Base-by-base conservation (phyloP, 2,113 vertebrate genomes). In the Ophthalmolycus amberensis region DNA sequence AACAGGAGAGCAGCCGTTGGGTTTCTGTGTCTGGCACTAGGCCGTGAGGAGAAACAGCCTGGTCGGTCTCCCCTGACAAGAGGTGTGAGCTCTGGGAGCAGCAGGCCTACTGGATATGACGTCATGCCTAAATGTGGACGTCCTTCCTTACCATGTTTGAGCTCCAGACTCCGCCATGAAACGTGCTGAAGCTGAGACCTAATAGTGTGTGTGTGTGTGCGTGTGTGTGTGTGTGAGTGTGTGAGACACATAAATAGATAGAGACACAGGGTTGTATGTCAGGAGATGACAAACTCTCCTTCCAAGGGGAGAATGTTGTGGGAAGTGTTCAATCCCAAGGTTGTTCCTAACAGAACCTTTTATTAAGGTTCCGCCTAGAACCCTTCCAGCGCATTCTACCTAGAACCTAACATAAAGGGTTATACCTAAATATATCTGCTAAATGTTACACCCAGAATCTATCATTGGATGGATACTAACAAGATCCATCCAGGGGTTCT, bases 111-210 rank as follows among this genome's bases (percentile, higher is more conserved):
- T 42, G 56, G 32, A 67, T 34, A 25, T 87, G 83, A 91, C 67
- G 84, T 89, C 89, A 86, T 44, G 32, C 75, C 86, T 92, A 91
- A 90, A 91, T 83, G 82, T 54, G 84, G 87, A 79, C n/a, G 75
- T 89, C 76, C 78, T 85, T 87, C 90, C 87, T 86, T 71, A 88
- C 87, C 85, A 86, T 89, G 80, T 89, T 89, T 83, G 84, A 79
- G 73, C 80, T 79, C 64, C n/a, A 22, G 27, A 59, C 77, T 75
- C 77, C 34, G 64, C 32, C 83, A 15, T 37, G 69, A 84, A 91
- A 86, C 78, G 71, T 71, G 82, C 79, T 72, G 60, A 76, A 81
- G 74, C 44, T 15, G 80, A 81, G 74, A 62, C 79, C 68, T 16
- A 3, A 40, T 0, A 48, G 52, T 56, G 52, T 56, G 52, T 25